Percentiles rank a stretch among this genome's conserved stretches.
phyloP scores from a whole-genome alignment of 2,797 vertebrate genomes.

The Xenentodon cancila region DNA sequence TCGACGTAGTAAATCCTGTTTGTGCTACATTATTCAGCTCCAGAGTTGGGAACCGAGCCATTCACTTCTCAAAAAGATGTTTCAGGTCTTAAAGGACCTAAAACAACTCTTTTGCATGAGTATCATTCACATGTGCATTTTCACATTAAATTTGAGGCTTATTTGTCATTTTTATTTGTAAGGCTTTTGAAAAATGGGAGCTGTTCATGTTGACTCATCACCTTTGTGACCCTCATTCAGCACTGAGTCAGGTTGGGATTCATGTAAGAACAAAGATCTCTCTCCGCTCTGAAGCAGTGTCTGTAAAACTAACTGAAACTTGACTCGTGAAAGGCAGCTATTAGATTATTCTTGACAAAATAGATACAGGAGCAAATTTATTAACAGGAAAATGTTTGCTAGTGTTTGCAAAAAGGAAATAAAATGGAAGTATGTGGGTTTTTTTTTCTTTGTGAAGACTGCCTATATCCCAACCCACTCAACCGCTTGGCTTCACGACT shows the following conservation, averaged over 20 bases:
- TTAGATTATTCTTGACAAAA: too few relatives aligned
- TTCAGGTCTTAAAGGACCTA: neutral
- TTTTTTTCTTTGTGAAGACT: neutral
- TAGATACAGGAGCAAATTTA: too few relatives aligned
- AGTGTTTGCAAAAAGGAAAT: neutral
- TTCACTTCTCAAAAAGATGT: neutral
- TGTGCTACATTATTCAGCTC: constrained; percentile 1
- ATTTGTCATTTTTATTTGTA: neutral
- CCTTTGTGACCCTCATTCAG: constrained; percentile 12
- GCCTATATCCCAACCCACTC: constrained; percentile 3
- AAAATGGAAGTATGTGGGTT: neutral
- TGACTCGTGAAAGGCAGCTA: too few relatives aligned
- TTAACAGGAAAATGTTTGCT: too few relatives aligned
- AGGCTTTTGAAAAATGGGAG: neutral
- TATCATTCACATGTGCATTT: neutral
- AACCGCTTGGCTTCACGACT: neutral
- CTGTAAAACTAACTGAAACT: too few relatives aligned
- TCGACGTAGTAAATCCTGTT: neutral
- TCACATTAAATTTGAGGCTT: neutral
- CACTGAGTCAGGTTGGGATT: constrained; percentile 17
- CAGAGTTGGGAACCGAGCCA: neutral
- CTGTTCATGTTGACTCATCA: constrained; percentile 24
- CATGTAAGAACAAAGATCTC: constrained; percentile 1
- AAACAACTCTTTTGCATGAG: neutral
- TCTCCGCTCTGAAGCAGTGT: too few relatives aligned